Evolutionary conservation across 2,888 invertebrate genomes (phyloP).

Genomic region (Eristalis tenax): DNA sequence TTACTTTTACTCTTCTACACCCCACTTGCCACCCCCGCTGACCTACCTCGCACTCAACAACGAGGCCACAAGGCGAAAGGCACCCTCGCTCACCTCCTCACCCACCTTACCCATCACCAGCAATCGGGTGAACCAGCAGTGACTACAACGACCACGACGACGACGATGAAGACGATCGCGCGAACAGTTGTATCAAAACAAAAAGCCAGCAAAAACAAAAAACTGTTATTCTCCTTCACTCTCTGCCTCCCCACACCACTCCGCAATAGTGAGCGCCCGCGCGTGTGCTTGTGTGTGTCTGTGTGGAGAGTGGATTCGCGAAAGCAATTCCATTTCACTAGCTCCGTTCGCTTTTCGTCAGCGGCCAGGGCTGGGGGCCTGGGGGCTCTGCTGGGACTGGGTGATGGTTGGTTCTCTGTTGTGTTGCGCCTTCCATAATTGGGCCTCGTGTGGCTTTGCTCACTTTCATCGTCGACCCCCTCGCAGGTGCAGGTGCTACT

Average conservation of each 20-base stretch:
- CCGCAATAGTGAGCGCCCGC: background rate
- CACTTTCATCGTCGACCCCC: background rate
- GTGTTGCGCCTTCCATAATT: background rate
- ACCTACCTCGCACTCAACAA: background rate
- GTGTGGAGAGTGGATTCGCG: background rate
- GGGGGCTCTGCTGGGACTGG: background rate
- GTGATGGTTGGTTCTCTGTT: background rate
- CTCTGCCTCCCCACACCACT: background rate
- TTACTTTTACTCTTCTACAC: conserved; percentile 9
- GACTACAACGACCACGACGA: background rate
- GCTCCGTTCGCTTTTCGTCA: background rate
- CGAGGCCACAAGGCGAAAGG: conserved; percentile 37
- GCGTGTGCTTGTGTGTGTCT: background rate
- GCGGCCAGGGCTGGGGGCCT: background rate
- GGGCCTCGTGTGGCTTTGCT: background rate
- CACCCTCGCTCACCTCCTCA: background rate
- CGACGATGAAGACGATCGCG: conserved; percentile 46
- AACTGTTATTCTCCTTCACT: conserved; percentile 27
- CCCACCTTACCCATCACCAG: background rate
- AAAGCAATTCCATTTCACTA: background rate
- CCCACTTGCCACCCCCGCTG: background rate
- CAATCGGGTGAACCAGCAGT: background rate
- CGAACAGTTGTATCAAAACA: conserved; percentile 71
- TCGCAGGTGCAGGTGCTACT: background rate
- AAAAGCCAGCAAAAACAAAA: conserved; percentile 67